These are phyloP conservation scores for Lutjanus campechanus DNA, from an alignment of 2,797 vertebrate genomes.

Conservation along the genomic window DNA sequence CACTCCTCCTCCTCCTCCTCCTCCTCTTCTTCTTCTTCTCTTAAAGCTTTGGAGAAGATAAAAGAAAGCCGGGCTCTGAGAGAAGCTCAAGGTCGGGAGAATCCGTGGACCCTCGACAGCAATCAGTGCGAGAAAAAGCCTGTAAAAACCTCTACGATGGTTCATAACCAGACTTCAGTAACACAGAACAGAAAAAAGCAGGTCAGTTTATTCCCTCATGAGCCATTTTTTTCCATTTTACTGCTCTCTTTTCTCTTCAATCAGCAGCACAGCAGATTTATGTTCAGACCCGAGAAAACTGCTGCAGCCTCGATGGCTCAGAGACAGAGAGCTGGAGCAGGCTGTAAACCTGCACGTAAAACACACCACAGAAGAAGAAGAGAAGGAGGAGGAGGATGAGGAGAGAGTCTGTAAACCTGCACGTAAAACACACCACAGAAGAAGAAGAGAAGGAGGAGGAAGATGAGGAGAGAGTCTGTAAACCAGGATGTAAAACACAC, in stretches of 20 bases:
- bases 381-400: background rate
- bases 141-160: background rate
- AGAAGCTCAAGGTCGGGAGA: constrained; percentile 28
- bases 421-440: background rate
- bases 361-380: constrained; percentile 1
- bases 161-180: background rate
- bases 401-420: background rate
- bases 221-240: constrained; percentile 37
- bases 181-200: constrained; percentile 19
- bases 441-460: background rate
- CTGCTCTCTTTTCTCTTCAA: constrained; percentile 43
- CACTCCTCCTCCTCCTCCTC: no score
- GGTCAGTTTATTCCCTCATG: constrained; percentile 42
- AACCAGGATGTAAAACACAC: no score
- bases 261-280: constrained; percentile 49
- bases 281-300: constrained; percentile 20
- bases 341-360: no score
- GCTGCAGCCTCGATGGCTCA: constrained; percentile 14
- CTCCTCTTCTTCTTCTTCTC: background rate
- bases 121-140: constrained; percentile 11
- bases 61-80: constrained; percentile 6
- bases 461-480: no score
- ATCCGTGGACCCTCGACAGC: constrained; percentile 27
- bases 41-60: constrained; percentile 38
- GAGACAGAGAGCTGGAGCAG: background rate